Conservation (phyloP, 2,888 invertebrate species). For the Serripes groenlandicus region DNA sequence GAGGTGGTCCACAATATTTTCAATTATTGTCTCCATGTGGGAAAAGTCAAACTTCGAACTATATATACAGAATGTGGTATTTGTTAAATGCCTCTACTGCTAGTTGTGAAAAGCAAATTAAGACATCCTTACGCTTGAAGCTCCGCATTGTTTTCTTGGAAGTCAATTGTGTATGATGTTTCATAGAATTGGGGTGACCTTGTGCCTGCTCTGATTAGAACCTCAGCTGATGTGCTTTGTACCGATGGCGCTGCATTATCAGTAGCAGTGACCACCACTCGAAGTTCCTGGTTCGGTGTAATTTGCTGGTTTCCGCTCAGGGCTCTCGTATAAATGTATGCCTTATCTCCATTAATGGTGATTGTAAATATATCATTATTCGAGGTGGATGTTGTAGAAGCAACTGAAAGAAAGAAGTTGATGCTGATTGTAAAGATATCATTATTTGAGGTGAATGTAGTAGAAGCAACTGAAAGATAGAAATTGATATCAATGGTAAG, state of each 20-base stretch:
- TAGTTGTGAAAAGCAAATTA: no score
- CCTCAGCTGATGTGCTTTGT: conserved; percentile 36
- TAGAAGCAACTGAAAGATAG: background rate
- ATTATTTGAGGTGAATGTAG: background rate
- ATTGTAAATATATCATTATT: conserved; percentile 18
- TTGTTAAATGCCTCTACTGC: no score
- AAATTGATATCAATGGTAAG: conserved; percentile 8
- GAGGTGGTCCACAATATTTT: no score
- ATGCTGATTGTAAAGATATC: conserved; percentile 18
- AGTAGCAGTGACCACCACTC: conserved; percentile 32
- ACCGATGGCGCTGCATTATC: conserved; percentile 33
- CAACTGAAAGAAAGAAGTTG: background rate
- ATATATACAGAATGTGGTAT: no score
- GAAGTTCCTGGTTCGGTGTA: conserved; percentile 28
- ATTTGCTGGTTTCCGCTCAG: conserved; percentile 13
- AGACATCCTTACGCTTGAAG: conserved; percentile 37
- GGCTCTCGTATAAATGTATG: conserved; percentile 28
- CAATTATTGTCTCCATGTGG: no score
- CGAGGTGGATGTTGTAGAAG: background rate
- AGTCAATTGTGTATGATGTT: conserved; percentile 19
- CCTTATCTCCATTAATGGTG: conserved; percentile 18
- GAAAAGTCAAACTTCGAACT: no score
- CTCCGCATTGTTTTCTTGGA: conserved; percentile 48
- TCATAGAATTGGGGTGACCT: conserved; percentile 47
- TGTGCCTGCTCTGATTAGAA: conserved; percentile 46